Evolutionary conservation across 2,113 vertebrate genomes (phyloP), one percentile per base, ranked within the genome.

Genomic region (Xenotilapia flavipinnis): DNA sequence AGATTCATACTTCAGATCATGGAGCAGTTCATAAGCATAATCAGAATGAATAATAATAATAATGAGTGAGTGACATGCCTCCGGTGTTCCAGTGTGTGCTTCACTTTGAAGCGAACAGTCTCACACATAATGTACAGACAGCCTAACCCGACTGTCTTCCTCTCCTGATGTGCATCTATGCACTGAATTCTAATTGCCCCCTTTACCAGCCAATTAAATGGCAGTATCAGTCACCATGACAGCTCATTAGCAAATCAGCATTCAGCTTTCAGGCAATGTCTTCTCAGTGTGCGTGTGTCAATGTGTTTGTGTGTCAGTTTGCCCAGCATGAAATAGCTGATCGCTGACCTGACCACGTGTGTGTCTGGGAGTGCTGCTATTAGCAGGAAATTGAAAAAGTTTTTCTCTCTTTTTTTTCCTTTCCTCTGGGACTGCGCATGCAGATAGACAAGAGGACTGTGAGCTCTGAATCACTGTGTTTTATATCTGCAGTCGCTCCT

Each of bases 191-290:
- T 87, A 92, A 92, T 92, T 84, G 87, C 86, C 82, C 92, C 79
- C 77, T 90, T 92, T 90, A 82, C 87, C 83, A 90, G 89, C 91
- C 93, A 94, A 93, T 95, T 91, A 94, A 90, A 92, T 91, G 85
- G 83, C 90, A 83, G 92, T 83, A 91, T 94, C 84, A 92, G 91
- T 93, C 94, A 92, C 91, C 80, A 89, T 91, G 92, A 93, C 91
- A 91, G 86, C 91, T 94, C 89, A 90, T 94, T 92, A 93, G 85
- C 80, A 80, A 93, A 91, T 90, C 90, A 91, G 85, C 85, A 81
- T 82, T 84, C 84, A 84, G 83, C 85, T 85, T 87, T 85, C 83
- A 85, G 86, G 87, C 87, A 26, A 55, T 21, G 60, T 28, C 79
- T 79, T 81, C 80, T 56, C 81, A 26, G 42, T 75, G 68, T 36